Evolutionary conservation across 2,888 invertebrate species (phyloP), one percentile per base, ranked within the genome.

Genomic region (Parochlus steinenii): DNA sequence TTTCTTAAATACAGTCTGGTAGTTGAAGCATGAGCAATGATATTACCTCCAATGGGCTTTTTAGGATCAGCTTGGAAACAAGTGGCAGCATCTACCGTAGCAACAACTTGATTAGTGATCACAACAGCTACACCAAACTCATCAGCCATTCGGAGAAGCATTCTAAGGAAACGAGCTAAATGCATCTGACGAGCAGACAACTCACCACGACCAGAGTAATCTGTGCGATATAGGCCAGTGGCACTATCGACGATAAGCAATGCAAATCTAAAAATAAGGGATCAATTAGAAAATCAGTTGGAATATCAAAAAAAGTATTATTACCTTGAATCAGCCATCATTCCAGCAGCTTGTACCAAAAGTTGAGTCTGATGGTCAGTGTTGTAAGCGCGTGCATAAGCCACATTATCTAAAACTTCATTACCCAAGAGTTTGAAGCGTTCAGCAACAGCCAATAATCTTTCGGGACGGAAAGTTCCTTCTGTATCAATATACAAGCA

Each of bases 51-150:
- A 42, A 98, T 90, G 0, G 98, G 98, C 56, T 98, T 98, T 57
- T 97, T 98, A 0, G 93, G 89, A 58, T 99, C 98, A 0, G 92
- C 85, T 31, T 80, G 74, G 61, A 87, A 95, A 69, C 95, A 86
- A n/a, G 87, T 79, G 3, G 86, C 85, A 0, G 86, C 80, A 55
- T 99, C 98, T 2, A 99, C 97, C 63, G 93, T 86, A 0, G 98
- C 97, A 0, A 97, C 95, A 5, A 98, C 97, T 62, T 99, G 98
- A 60, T 99, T 99, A 0, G 95, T 95, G 42, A 99, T 92, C 8
- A 99, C 78, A 5, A 98, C 93, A 10, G 95, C 98, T 3, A 99
- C 89, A 8, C 98, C 98, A 63, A 90, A 97, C 81, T 97, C 97
- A 63, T 98, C 98, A 6, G 97, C 92, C 36, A 98, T 59, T 42